Evolutionary conservation across 2,888 invertebrate genomes (phyloP).

Genomic region (Auanema sp.): DNA sequence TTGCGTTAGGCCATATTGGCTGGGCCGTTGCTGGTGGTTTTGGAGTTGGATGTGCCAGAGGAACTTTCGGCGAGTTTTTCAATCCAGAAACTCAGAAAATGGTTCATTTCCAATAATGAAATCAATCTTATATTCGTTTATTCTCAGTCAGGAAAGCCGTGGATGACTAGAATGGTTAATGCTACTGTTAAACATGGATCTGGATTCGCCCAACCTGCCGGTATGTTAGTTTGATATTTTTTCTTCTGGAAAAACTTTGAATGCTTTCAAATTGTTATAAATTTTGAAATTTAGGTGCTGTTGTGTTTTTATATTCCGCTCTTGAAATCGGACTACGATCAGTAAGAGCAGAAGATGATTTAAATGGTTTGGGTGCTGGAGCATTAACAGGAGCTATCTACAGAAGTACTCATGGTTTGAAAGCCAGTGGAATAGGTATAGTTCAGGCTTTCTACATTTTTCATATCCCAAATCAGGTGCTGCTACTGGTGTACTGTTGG

Average conservation of each 20-base stretch:
- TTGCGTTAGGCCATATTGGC: conserved; percentile 62
- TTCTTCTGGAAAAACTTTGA: neutral
- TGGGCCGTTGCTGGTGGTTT: conserved; percentile 57
- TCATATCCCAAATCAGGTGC: conserved; percentile 22
- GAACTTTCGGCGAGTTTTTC: conserved; percentile 54
- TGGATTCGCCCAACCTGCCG: conserved; percentile 59
- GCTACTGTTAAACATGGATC: conserved; percentile 62
- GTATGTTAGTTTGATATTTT: neutral
- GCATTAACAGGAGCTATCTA: conserved; percentile 62
- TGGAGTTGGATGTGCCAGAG: conserved; percentile 53
- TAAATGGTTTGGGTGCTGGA: conserved; percentile 59
- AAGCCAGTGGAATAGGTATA: conserved; percentile 49
- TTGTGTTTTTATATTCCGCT: conserved; percentile 59
- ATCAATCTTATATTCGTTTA: neutral
- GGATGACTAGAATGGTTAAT: conserved; percentile 60
- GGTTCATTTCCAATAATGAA: conserved; percentile 37
- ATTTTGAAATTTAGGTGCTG: conserved; percentile 29
- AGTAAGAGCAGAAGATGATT: conserved; percentile 54
- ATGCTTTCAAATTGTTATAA: neutral
- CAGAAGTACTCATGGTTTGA: conserved; percentile 56
- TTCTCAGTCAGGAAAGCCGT: conserved; percentile 46
- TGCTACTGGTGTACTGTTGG: conserved; percentile 43
- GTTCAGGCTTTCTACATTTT: neutral
- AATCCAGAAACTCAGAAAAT: conserved; percentile 57
- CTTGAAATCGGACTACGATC: conserved; percentile 54